A percentile compares a stretch with the other conserved stretches of the same genome.
These are phyloP conservation scores for Setipinna tenuifilis DNA, from an alignment of 2,797 vertebrate genomes.

Conservation along the genomic window DNA sequence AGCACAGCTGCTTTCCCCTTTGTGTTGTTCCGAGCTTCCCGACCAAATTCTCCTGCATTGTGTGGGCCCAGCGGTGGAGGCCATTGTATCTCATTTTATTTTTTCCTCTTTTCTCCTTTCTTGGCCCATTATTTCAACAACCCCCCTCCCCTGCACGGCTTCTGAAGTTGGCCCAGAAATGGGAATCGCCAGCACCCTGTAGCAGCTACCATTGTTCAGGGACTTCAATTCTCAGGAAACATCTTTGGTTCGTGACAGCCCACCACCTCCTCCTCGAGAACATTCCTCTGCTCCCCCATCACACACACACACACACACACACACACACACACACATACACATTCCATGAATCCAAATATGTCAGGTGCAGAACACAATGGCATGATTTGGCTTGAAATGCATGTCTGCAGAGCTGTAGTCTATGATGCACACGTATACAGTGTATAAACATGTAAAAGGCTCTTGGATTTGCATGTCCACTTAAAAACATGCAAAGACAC, in stretches of 20 bases:
- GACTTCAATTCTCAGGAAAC: conserved; percentile 70
- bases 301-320: background rate
- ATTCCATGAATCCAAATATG: conserved; percentile 62
- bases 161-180: conserved; percentile 61
- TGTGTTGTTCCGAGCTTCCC: conserved; percentile 62
- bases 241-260: conserved; percentile 60
- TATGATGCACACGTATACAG: too few species aligned
- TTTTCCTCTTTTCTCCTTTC: conserved; percentile 63
- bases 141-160: conserved; percentile 49
- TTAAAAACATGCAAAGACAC: too few species aligned
- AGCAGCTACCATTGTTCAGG: conserved; percentile 68
- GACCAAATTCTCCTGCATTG: conserved; percentile 36
- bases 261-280: conserved; percentile 15
- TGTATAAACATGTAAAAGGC: too few species aligned
- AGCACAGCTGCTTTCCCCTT: conserved; percentile 55
- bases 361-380: conserved; percentile 72
- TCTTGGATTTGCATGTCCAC: too few species aligned
- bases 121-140: conserved; percentile 71
- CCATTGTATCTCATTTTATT: conserved; percentile 61
- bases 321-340: conserved; percentile 7
- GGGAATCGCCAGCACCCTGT: conserved; percentile 64
- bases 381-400: conserved; percentile 59
- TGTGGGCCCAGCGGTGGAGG: conserved; percentile 49
- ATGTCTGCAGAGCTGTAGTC: background rate
- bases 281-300: conserved; percentile 21